Evolutionary conservation across 1,140 invertebrate genomes (phyloP), one percentile per base, ranked within the genome.

Genomic region (Subanguina moxae): DNA sequence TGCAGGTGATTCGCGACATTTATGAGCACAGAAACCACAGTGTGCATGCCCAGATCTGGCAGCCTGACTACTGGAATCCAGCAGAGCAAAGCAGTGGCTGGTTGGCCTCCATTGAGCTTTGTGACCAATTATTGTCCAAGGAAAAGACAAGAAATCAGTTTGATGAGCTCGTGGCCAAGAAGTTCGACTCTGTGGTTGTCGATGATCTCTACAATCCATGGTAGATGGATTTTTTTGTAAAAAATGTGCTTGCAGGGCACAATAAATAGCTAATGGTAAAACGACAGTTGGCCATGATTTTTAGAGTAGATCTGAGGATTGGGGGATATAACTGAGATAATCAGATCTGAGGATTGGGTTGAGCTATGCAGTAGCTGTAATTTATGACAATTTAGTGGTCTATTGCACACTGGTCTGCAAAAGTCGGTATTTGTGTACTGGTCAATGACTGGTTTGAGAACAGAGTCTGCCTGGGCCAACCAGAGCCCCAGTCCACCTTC

Each of bases 131-230:
- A 11, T 63, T 82, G 15, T 38, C 65, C 38, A 23, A 68, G 17
- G 23, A 58, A 19, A 57, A 69, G 32, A 61, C 64, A 27, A 73
- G 70, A 52, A 58, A 38, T 19, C 52, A 52, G 23, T 82, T 82
- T 52, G 76, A 81, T 19, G 43, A 28, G 19, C 43, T 82, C 1
- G 71, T 82, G 25, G 42, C 52, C 8, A 42, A 69, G 23, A 25
- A 75, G 30, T 80, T 77, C 56, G 75, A 76, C 67, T 63, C 76
- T 19, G 75, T 78, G 19, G 70, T 80, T 30, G 61, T 82, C 13
- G 80, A 82, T 66, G 80, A 82, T 65, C 57, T 82, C 13, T 82
- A 82, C 75, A 83, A 82, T 59, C 80, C 80, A 21, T 83, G 81
- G 32, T 38, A 38, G 11, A 11, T 38, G 32, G 32, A 3, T 38